Evolutionary conservation across 2,888 invertebrate species (phyloP).

Genomic region (Diachrysia chrysitis): DNA sequence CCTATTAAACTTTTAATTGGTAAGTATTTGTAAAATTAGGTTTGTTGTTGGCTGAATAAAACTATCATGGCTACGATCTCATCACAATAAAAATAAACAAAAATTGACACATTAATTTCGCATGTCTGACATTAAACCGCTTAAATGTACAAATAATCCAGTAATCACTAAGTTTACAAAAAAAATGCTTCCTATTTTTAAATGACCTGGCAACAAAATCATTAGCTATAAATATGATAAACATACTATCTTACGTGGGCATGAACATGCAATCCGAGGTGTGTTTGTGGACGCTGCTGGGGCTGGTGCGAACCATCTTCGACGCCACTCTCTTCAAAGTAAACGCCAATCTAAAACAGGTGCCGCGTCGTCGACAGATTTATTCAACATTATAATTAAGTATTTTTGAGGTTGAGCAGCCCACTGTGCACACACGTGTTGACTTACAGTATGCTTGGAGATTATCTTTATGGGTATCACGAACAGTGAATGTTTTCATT

Average conservation of each 20-base stretch:
- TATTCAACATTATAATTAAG: constrained; percentile 44
- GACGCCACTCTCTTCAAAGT: constrained; percentile 89
- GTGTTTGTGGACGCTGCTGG: constrained; percentile 86
- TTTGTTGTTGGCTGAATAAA: constrained; percentile 21
- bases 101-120: constrained; percentile 20
- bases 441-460: not conserved
- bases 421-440: constrained; percentile 23
- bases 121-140: constrained; percentile 20
- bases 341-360: constrained; percentile 87
- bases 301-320: constrained; percentile 85
- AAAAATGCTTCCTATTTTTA: constrained; percentile 38
- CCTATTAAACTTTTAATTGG: not conserved
- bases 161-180: constrained; percentile 11
- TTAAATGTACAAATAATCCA: constrained; percentile 26
- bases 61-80: not conserved
- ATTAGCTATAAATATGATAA: constrained; percentile 70
- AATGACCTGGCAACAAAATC: constrained; percentile 24
- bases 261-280: constrained; percentile 86
- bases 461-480: constrained; percentile 21
- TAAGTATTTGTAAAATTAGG: constrained; percentile 11
- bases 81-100: constrained; percentile 9
- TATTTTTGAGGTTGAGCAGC: constrained; percentile 18
- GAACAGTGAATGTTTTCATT: constrained; percentile 9
- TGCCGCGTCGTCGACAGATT: constrained; percentile 60
- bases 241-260: constrained; percentile 82